phyloP scores from a whole-genome alignment of 1,140 invertebrate species.

The Ceratosolen fusciceps region DNA sequence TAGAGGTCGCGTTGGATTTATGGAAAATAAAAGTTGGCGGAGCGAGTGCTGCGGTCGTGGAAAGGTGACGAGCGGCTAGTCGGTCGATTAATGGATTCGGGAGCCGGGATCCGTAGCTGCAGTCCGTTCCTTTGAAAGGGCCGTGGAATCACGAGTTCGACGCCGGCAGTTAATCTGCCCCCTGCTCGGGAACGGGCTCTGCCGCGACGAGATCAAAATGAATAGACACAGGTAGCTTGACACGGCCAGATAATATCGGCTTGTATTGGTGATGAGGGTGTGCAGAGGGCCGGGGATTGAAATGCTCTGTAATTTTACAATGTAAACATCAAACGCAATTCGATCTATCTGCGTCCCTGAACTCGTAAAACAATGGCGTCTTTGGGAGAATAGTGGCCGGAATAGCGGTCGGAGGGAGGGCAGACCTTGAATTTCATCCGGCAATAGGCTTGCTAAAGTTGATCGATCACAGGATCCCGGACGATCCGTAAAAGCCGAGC shows the following conservation, averaged over 20 bases:
- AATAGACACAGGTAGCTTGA: background rate
- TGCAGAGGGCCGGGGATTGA: background rate
- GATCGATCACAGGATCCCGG: too few species aligned
- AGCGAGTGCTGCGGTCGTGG: too few species aligned
- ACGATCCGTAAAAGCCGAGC: too few species aligned
- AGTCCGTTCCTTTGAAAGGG: too few species aligned
- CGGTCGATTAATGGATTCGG: too few species aligned
- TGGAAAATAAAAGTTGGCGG: too few species aligned
- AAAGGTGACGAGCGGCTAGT: too few species aligned
- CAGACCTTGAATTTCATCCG: background rate
- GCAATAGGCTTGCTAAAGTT: background rate
- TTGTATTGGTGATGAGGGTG: background rate
- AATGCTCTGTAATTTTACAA: constrained; percentile 5
- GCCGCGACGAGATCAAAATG: background rate
- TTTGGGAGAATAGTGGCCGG: background rate
- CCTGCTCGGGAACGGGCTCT: background rate
- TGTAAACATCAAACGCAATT: background rate
- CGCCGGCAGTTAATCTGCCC: background rate
- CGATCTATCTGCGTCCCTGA: background rate
- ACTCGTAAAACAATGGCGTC: background rate
- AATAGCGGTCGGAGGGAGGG: background rate
- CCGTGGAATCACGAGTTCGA: background rate
- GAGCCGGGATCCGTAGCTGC: too few species aligned
- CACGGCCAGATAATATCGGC: background rate
- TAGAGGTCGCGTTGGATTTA: too few species aligned